A percentile compares a stretch with the other conserved stretches of the same genome.
These are phyloP conservation scores for Pygmarrhopalites habei DNA, from an alignment of 1,140 invertebrate species.

Conservation along the genomic window DNA sequence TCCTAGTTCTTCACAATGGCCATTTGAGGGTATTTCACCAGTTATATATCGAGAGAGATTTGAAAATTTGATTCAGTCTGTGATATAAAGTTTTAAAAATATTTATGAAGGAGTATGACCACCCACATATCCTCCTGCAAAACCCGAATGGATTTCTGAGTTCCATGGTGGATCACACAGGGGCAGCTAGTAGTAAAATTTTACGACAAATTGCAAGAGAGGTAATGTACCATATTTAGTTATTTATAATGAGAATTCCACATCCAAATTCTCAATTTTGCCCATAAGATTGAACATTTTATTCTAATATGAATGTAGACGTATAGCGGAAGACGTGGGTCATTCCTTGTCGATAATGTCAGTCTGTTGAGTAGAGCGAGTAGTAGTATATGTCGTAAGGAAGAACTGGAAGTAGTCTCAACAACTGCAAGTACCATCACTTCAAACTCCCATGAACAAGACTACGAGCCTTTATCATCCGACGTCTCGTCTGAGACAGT, in stretches of 20 bases:
- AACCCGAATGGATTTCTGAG: conserved; percentile 24
- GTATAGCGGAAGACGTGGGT: not conserved
- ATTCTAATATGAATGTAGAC: not conserved
- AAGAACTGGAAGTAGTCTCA: too few relatives aligned
- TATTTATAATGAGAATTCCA: not conserved
- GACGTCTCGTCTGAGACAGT: too few relatives aligned
- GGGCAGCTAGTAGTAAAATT: conserved; percentile 4
- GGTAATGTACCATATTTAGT: not conserved
- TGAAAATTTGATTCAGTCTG: not conserved
- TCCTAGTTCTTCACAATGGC: conserved; percentile 26
- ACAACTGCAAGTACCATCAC: too few relatives aligned
- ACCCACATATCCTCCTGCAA: conserved; percentile 37
- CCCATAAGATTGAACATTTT: not conserved
- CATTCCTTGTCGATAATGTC: not conserved
- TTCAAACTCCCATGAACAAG: too few relatives aligned
- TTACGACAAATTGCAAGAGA: conserved; percentile 20
- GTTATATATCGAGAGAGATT: not conserved
- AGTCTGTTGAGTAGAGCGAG: not conserved
- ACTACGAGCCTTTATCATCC: too few relatives aligned
- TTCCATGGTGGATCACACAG: conserved; percentile 23
- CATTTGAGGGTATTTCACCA: conserved; percentile 15
- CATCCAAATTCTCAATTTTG: not conserved
- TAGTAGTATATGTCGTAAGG: too few relatives aligned
- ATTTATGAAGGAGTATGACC: conserved; percentile 33
- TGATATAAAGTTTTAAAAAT: not conserved